Evolutionary conservation across 2,113 vertebrate genomes (phyloP).

Genomic region (Albula goreensis): DNA sequence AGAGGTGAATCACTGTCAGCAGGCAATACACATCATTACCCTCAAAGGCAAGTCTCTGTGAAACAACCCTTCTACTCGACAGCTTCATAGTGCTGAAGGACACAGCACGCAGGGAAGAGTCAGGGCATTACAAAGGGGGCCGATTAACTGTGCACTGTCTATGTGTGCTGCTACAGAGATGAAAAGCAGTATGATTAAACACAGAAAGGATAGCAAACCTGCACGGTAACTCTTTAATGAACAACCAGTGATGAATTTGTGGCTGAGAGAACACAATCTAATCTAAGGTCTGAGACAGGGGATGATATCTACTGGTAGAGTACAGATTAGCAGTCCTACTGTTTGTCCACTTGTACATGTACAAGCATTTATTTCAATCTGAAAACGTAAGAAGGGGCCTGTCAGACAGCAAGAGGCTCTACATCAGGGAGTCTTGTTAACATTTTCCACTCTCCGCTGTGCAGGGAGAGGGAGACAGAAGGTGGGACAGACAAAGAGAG

Average conservation of each 20-base stretch:
- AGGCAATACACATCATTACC: not conserved
- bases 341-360: not conserved
- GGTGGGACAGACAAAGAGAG: constrained; percentile 28
- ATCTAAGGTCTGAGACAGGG: not conserved
- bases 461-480: constrained; percentile 10
- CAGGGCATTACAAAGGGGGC: not conserved
- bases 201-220: not conserved
- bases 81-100: not conserved
- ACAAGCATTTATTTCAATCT: constrained; percentile 22
- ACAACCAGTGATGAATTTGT: not conserved
- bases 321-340: not conserved
- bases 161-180: not conserved
- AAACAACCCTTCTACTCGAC: not conserved
- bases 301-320: not conserved
- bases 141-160: not conserved
- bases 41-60: not conserved
- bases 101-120: not conserved
- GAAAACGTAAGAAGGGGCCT: constrained; percentile 34
- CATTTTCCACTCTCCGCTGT: constrained; percentile 28
- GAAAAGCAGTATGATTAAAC: not conserved
- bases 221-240: not conserved
- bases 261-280: too few relatives aligned
- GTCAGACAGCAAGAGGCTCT: constrained; percentile 42
- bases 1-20: not conserved
- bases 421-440: constrained; percentile 33